Conservation (phyloP, 2,113 vertebrate genomes). For the Girardinichthys multiradiatus region DNA sequence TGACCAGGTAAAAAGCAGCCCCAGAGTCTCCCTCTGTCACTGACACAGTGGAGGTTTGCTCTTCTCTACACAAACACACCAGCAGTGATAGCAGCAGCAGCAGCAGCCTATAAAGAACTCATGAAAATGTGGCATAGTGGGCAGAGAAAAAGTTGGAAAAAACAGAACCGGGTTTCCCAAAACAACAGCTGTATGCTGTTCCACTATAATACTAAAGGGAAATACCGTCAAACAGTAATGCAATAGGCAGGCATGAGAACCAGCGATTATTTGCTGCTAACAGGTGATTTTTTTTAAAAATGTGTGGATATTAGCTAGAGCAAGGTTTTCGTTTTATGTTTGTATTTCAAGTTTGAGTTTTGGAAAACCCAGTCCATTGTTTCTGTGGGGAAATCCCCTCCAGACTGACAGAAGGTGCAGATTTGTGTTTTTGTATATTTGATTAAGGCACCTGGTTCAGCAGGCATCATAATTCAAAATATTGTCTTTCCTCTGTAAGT, state of each 20-base stretch:
- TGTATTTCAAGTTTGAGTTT: slow-evolving; percentile 49
- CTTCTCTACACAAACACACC: slow-evolving; percentile 63
- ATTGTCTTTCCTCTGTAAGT: slow-evolving; percentile 36
- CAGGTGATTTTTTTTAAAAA: slow-evolving; percentile 39
- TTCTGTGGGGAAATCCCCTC: slow-evolving; percentile 65
- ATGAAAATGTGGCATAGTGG: slow-evolving; percentile 71
- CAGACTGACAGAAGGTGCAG: slow-evolving; percentile 72
- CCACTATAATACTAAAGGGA: slow-evolving; percentile 9
- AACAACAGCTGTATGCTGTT: slow-evolving; percentile 33
- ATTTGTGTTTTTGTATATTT: slow-evolving; percentile 76
- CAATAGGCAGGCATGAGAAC: not conserved
- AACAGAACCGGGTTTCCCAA: slow-evolving; percentile 67
- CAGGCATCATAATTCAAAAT: slow-evolving; percentile 82
- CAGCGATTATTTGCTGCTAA: slow-evolving; percentile 6
- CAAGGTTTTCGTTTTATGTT: slow-evolving; percentile 27
- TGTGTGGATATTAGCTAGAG: slow-evolving; percentile 20
- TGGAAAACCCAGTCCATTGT: slow-evolving; percentile 64
- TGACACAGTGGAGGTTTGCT: slow-evolving; percentile 67
- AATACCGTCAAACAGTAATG: not conserved
- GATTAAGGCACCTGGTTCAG: slow-evolving; percentile 85
- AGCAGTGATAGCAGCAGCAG: slow-evolving; percentile 67
- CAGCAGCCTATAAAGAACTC: slow-evolving; percentile 68
- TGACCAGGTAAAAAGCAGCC: slow-evolving; percentile 49
- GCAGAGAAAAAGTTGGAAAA: slow-evolving; percentile 70
- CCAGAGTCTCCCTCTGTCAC: slow-evolving; percentile 54